phyloP scores from a whole-genome alignment of 2,797 vertebrate genomes.

The Syndactyla subalaris region DNA sequence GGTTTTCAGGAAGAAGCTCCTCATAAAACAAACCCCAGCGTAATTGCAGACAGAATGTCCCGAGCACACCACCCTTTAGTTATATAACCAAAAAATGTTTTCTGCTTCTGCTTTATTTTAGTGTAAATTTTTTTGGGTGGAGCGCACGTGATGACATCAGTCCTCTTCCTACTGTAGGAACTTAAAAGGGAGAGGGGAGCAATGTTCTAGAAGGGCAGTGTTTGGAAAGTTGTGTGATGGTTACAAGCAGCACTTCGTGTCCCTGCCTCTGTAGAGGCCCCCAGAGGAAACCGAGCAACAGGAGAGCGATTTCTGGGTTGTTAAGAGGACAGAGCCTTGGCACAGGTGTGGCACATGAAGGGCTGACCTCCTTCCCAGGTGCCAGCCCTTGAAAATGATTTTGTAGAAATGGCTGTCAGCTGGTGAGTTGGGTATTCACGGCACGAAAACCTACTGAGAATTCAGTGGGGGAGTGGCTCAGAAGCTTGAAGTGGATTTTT shows the following conservation, averaged over 20 bases:
- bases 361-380: neutral
- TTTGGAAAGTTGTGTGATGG: neutral
- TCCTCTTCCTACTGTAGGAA: neutral
- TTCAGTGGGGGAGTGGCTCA: neutral
- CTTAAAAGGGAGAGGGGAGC: neutral
- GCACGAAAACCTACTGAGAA: rapidly evolving
- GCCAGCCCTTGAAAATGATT: neutral
- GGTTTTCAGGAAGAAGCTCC: slow-evolving; percentile 37
- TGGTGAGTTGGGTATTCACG: neutral
- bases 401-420: neutral
- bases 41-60: neutral
- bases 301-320: neutral
- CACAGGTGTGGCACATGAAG: neutral
- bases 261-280: neutral
- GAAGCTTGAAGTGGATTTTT: neutral
- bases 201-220: neutral
- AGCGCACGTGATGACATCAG: neutral
- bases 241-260: neutral
- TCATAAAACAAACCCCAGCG: neutral
- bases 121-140: neutral
- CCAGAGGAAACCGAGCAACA: neutral
- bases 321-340: neutral
- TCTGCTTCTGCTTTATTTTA: neutral
- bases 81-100: slow-evolving; percentile 27
- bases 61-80: neutral